Evolutionary conservation across 2,888 invertebrate species (phyloP), one percentile per base, ranked within the genome.

Genomic region (Drosophila mettleri): DNA sequence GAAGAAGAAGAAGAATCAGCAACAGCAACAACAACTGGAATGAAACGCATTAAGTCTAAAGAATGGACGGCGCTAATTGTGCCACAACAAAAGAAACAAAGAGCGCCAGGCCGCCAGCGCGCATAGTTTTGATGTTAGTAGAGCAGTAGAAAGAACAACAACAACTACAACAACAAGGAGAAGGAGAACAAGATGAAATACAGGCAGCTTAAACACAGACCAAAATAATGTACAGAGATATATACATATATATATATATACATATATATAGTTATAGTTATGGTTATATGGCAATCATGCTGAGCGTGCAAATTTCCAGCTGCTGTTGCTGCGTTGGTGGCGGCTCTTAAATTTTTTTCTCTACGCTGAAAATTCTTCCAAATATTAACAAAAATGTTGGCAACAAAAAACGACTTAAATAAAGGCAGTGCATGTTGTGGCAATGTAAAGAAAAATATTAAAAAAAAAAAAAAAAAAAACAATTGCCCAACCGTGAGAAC

Each of bases 401-500:
- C 12, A 43, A 41, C 63, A 69, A 75, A 68, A 73, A 70, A 20
- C 24, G 1, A 20, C 10, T 51, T 14, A 64, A 63, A 64, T 41
- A 65, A 74, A 65, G 69, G 70, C 69, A 64, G 24, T 62, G 61
- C 48, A 54, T 52, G 64, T 53, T 63, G 64, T 64, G 65, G 46
- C 34, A 60, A 52, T 39, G 34, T 43, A 63, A 14, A 31, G 43
- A 49, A 16, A 45, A n/a, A n/a, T n/a, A n/a, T n/a, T n/a, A n/a
- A n/a, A 41, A 12, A 22, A 4, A 46, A 22, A 39, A 34, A 24
- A 43, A 57, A 46, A 43, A 29, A 51, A 54, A 59, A 63, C 55
- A 66, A 73, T 69, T 82, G 83, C 78, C 63, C 80, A 84, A 86
- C 71, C 83, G 83, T 83, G 83, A 84, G 83, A 83, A 84, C 83